Conservation (phyloP, 2,113 vertebrate genomes). For the Charadrius vociferus region DNA sequence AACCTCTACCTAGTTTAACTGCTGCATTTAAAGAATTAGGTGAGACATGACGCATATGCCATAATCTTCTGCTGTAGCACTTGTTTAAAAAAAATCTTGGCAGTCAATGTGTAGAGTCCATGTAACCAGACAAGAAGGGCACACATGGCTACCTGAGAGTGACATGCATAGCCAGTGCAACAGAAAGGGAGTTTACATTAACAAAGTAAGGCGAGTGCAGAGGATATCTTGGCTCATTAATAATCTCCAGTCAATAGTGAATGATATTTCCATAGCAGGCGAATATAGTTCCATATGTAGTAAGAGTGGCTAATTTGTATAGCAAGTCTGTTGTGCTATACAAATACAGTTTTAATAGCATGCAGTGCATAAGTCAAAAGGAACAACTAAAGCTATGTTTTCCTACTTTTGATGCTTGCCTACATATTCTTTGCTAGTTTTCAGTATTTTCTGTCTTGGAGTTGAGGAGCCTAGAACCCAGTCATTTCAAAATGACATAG, state of each 20-base stretch:
- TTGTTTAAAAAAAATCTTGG: background rate
- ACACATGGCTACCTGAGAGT: accelerated
- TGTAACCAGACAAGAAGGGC: background rate
- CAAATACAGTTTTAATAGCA: background rate
- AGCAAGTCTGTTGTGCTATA: background rate
- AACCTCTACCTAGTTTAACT: background rate
- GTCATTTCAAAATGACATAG: background rate
- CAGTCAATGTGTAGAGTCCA: background rate
- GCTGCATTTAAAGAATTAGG: background rate
- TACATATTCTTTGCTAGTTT: background rate
- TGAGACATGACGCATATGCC: background rate
- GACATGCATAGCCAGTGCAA: background rate
- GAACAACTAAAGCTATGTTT: background rate
- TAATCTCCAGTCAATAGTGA: background rate
- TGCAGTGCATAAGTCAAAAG: background rate
- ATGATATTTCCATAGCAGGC: background rate
- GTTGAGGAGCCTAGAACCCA: background rate
- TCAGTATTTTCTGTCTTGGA: background rate
- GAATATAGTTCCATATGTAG: background rate
- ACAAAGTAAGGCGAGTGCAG: background rate
- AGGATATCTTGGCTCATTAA: background rate
- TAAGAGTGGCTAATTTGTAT: background rate
- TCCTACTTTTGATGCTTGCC: background rate
- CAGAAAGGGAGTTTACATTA: background rate
- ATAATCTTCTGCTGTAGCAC: background rate